Evolutionary conservation across 2,797 vertebrate species (phyloP).

Genomic region (Hemibagrus guttatus): DNA sequence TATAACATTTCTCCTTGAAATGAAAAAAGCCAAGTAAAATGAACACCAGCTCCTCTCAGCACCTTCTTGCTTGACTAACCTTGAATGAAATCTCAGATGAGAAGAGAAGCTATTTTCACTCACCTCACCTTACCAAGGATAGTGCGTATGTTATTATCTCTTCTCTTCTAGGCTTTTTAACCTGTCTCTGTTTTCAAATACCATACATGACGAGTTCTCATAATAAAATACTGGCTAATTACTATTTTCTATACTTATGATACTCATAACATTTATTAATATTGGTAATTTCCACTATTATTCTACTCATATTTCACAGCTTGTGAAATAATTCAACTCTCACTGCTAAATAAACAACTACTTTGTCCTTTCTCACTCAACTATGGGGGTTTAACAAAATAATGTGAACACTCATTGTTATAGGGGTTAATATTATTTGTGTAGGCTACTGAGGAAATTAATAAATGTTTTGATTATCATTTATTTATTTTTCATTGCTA

Average conservation of each 20-base stretch:
- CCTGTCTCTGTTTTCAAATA: slow-evolving; percentile 55
- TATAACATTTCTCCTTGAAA: slow-evolving; percentile 32
- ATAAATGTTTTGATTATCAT: no score
- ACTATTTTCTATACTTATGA: slow-evolving; percentile 23
- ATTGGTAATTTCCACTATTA: not conserved
- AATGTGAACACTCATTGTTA: no score
- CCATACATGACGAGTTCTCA: slow-evolving; percentile 43
- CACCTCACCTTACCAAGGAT: slow-evolving; percentile 69
- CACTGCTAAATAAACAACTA: not conserved
- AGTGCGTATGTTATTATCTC: slow-evolving; percentile 54
- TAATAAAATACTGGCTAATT: slow-evolving; percentile 54
- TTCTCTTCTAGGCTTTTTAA: slow-evolving; percentile 50
- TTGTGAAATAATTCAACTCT: not conserved
- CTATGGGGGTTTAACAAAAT: not conserved
- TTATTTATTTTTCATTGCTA: no score
- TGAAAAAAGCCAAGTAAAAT: slow-evolving; percentile 29
- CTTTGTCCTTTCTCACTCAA: not conserved
- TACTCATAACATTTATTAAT: slow-evolving; percentile 33
- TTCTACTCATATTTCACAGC: not conserved
- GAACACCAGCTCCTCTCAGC: slow-evolving; percentile 63
- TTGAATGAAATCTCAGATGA: slow-evolving; percentile 78
- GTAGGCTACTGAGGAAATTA: no score
- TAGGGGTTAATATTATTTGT: no score
- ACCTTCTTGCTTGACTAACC: slow-evolving; percentile 78
- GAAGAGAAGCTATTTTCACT: slow-evolving; percentile 79